Percentiles rank a stretch among this genome's conserved stretches.
These are phyloP conservation scores for Myotis daubentonii DNA, from an alignment of 2,797 vertebrate genomes.

Conservation along the genomic window DNA sequence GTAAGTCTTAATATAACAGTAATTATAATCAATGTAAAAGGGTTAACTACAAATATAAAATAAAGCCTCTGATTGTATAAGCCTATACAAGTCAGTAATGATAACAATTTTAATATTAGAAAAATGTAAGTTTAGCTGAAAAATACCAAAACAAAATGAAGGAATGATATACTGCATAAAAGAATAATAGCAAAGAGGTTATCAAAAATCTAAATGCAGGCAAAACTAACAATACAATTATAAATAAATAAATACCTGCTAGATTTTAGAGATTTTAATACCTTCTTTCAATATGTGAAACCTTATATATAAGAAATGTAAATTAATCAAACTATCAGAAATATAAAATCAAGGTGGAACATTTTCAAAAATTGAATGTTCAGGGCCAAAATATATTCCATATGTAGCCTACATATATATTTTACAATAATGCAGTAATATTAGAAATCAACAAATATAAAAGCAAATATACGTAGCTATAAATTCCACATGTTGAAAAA, in stretches of 20 bases:
- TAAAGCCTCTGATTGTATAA: not conserved
- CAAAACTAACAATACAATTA: not conserved
- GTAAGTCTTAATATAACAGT: not conserved
- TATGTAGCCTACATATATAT: not conserved
- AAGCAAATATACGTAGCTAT: not conserved
- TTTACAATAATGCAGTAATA: not conserved
- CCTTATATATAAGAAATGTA: not conserved
- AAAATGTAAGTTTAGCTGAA: not conserved
- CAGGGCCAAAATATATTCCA: not conserved
- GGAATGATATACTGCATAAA: not conserved
- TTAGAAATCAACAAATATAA: not conserved
- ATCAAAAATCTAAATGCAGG: not conserved
- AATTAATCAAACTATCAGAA: not conserved
- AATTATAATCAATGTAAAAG: conserved; percentile 26
- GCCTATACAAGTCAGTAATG: not conserved
- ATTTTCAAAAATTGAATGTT: not conserved
- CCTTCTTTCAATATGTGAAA: not conserved
- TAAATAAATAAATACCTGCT: not conserved
- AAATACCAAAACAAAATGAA: not conserved
- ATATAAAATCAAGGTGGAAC: not conserved
- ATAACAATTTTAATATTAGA: not conserved
- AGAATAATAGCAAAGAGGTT: not conserved
- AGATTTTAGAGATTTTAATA: conserved; percentile 9
- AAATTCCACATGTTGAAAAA: not conserved
- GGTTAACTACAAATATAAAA: not conserved